A percentile compares a stretch with the other conserved stretches of the same genome.
phyloP scores from a whole-genome alignment of 1,140 invertebrate genomes.

The Drosophila lacteicornis region DNA sequence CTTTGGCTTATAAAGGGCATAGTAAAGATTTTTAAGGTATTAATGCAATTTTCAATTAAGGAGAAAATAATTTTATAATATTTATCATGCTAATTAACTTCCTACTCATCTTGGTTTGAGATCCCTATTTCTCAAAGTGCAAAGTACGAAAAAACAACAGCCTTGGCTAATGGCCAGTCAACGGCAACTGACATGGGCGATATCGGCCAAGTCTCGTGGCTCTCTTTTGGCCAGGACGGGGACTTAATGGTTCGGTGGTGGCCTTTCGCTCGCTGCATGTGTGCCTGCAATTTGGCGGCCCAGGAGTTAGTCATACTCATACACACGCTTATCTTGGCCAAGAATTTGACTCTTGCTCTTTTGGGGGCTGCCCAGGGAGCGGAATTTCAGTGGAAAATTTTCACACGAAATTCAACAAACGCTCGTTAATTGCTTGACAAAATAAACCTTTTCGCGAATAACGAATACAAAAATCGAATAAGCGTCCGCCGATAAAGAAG shows the following conservation, averaged over 20 bases:
- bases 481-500: constrained; percentile 31
- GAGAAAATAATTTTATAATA: not conserved
- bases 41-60: not conserved
- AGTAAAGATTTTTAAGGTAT: too few species aligned
- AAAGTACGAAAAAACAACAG: constrained; percentile 43
- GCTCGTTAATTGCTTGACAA: constrained; percentile 74
- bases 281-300: constrained; percentile 59
- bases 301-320: constrained; percentile 52
- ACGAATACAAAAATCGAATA: constrained; percentile 44
- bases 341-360: constrained; percentile 79
- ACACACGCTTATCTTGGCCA: constrained; percentile 56
- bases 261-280: constrained; percentile 50
- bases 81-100: not conserved
- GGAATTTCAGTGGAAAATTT: constrained; percentile 69
- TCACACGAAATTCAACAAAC: constrained; percentile 75
- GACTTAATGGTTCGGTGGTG: constrained; percentile 58
- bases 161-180: constrained; percentile 78
- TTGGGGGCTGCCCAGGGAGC: constrained; percentile 16
- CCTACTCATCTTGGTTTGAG: not conserved
- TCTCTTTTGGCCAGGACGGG: constrained; percentile 55
- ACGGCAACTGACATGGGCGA: constrained; percentile 68
- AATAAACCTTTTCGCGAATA: constrained; percentile 57
- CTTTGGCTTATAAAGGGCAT: too few species aligned
- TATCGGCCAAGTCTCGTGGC: constrained; percentile 46
- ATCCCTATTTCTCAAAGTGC: not conserved